Conservation (phyloP, 92 coral and sea anemone genomes). For the Porites divaricata region DNA sequence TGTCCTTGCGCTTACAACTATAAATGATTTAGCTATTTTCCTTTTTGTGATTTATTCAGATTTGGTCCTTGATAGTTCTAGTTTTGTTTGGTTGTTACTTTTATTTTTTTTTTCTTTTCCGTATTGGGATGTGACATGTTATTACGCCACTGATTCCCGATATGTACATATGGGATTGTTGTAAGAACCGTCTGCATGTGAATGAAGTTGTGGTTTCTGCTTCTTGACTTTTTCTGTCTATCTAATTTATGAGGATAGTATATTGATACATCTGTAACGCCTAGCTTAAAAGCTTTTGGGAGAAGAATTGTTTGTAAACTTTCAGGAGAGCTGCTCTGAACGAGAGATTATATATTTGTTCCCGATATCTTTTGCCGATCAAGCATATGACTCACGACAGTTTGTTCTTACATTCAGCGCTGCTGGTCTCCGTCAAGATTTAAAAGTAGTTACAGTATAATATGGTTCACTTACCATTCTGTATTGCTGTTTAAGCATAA, state of each 20-base stretch:
- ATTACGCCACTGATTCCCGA: not conserved
- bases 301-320: too few species aligned
- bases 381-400: too few species aligned
- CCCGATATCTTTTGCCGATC: too few species aligned
- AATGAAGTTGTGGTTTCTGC: not conserved
- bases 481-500: constrained; percentile 77
- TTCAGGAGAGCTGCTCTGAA: too few species aligned
- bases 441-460: too few species aligned
- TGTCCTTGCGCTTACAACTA: not conserved
- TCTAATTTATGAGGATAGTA: not conserved
- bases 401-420: too few species aligned
- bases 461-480: constrained; percentile 69
- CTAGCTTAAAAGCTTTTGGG: too few species aligned
- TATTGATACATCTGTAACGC: not conserved
- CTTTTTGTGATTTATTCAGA: not conserved
- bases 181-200: not conserved
- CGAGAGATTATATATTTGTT: too few species aligned
- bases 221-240: too few species aligned
- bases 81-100: not conserved
- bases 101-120: not conserved
- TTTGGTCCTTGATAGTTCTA: not conserved
- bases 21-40: not conserved
- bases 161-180: not conserved
- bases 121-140: not conserved
- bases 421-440: too few species aligned